Evolutionary conservation across 2,113 vertebrate species (phyloP).

Genomic region (Thamnaconus septentrionalis): DNA sequence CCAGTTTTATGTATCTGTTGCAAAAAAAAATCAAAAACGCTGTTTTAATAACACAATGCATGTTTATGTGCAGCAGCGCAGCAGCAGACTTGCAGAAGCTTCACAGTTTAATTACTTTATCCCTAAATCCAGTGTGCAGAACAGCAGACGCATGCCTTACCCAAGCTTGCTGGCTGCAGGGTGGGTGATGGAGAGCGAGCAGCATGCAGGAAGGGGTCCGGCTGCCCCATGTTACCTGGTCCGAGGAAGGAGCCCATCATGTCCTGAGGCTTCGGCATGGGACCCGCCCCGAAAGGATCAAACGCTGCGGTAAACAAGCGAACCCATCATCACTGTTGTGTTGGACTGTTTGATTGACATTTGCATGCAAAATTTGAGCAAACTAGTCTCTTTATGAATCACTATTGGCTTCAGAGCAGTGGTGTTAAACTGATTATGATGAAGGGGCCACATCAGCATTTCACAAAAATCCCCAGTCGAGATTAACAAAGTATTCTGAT

Average conservation of each 20-base stretch:
- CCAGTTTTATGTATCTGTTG: too few relatives aligned
- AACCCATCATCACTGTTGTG: background rate
- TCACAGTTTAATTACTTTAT: constrained; percentile 14
- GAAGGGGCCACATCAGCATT: too few relatives aligned
- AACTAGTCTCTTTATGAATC: too few relatives aligned
- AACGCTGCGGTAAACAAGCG: constrained; percentile 69
- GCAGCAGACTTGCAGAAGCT: constrained; percentile 4
- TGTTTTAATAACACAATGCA: background rate
- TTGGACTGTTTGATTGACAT: background rate
- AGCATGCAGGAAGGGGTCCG: constrained; percentile 90
- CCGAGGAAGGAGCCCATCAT: constrained; percentile 89
- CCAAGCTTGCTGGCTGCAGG: constrained; percentile 78
- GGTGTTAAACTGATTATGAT: too few relatives aligned
- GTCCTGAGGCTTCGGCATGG: constrained; percentile 87
- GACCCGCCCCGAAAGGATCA: constrained; percentile 86
- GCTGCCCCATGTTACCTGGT: constrained; percentile 78
- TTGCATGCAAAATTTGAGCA: too few relatives aligned
- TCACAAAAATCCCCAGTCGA: too few relatives aligned
- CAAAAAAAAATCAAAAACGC: background rate
- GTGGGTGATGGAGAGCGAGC: constrained; percentile 90
- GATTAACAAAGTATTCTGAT: too few relatives aligned
- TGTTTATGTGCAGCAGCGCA: background rate
- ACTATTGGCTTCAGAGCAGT: too few relatives aligned
- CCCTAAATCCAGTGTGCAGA: constrained; percentile 3
- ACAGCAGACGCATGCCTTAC: constrained; percentile 73